Percentiles rank a stretch among this genome's conserved stretches.
Evolutionary conservation across 1,140 invertebrate species (phyloP).

Genomic region (Agrypnia vestita): DNA sequence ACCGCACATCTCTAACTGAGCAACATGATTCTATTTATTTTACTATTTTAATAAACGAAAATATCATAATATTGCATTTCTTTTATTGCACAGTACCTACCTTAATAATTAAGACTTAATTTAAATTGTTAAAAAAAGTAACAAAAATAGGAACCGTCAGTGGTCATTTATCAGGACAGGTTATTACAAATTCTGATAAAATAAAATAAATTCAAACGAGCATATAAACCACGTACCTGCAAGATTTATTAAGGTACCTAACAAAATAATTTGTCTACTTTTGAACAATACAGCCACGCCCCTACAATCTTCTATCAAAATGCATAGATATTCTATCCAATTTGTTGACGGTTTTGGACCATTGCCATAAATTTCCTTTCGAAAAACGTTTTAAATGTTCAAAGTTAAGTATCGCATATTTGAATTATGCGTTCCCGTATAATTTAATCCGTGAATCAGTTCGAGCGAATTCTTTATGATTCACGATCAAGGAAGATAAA

Average conservation of each 20-base stretch:
- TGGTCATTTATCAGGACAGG: too few relatives aligned
- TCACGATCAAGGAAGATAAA: constrained; percentile 1
- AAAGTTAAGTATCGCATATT: constrained; percentile 7
- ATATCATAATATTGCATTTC: too few relatives aligned
- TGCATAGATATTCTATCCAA: constrained; percentile 8
- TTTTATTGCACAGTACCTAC: too few relatives aligned
- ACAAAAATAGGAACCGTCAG: too few relatives aligned
- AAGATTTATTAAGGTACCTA: neutral
- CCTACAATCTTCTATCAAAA: neutral
- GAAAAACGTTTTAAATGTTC: neutral
- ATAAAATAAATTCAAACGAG: too few relatives aligned
- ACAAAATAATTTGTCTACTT: constrained; percentile 2
- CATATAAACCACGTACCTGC: too few relatives aligned
- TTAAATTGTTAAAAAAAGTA: too few relatives aligned
- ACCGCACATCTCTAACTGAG: too few relatives aligned
- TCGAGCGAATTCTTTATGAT: constrained; percentile 16
- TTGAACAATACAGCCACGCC: neutral
- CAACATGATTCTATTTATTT: too few relatives aligned
- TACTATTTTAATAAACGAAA: too few relatives aligned
- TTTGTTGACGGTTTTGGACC: constrained; percentile 11
- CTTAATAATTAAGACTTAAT: too few relatives aligned
- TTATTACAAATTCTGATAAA: too few relatives aligned
- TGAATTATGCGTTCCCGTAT: neutral
- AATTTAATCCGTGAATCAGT: constrained; percentile 13
- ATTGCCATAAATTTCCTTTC: constrained; percentile 16